Conservation (phyloP, 2,888 invertebrate species). For the Caenorhabditis angaria region DNA sequence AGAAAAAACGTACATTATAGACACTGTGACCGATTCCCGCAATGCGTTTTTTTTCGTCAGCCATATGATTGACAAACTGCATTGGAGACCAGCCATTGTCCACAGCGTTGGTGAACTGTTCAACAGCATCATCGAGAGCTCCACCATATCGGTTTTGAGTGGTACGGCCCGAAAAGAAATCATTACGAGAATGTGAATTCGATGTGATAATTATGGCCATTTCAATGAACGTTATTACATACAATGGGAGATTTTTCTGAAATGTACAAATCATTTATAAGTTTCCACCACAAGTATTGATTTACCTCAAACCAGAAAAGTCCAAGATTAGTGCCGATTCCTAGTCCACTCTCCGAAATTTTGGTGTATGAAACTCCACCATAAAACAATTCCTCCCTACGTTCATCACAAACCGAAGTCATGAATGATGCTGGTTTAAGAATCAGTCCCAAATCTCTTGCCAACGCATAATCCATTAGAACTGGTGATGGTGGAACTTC, state of each 20-base stretch:
- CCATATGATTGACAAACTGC: conserved; percentile 97
- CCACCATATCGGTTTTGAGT: conserved; percentile 94
- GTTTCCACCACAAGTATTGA: conserved; percentile 42
- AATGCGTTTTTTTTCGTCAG: conserved; percentile 94
- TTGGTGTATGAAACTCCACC: conserved; percentile 86
- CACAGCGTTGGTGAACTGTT: conserved; percentile 94
- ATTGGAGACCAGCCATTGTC: conserved; percentile 82
- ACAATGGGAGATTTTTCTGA: conserved; percentile 80
- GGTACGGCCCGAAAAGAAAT: conserved; percentile 92
- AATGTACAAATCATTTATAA: no score
- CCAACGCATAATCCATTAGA: conserved; percentile 99
- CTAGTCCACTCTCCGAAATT: conserved; percentile 91
- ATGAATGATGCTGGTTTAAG: conserved; percentile 98
- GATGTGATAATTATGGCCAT: conserved; percentile 98
- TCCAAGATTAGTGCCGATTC: conserved; percentile 95
- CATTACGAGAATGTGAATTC: conserved; percentile 95
- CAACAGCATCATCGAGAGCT: conserved; percentile 95
- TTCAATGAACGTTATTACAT: conserved; percentile 96
- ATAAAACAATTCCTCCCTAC: conserved; percentile 82
- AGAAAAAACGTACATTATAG: conserved; percentile 78
- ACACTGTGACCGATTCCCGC: conserved; percentile 97
- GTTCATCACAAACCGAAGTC: conserved; percentile 98
- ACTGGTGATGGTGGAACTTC: conserved; percentile 97
- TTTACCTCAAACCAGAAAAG: conserved; percentile 95
- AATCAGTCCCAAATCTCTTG: conserved; percentile 93